Evolutionary conservation across 1,140 invertebrate genomes (phyloP), one percentile per base, ranked within the genome.

Genomic region (Micrasema longulum): DNA sequence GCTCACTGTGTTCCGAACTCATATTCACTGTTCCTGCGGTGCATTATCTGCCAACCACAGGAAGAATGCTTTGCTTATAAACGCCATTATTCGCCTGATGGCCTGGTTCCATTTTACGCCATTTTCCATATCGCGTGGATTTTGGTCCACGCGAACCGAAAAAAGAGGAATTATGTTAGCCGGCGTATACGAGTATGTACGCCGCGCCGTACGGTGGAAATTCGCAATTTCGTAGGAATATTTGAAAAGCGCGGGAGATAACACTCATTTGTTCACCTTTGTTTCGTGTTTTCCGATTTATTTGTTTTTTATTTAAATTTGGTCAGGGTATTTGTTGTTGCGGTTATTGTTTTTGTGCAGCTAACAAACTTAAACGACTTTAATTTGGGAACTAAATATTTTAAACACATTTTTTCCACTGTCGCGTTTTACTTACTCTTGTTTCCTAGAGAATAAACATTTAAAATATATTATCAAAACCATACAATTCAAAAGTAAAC

Each of bases 51-150:
- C 6, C 55, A 18, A 60, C 55, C 55, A 22, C 55, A 60, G 55
- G 55, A 60, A 60, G 55, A 60, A 41, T 60, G 55, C 55, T 60
- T 10, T 35, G 55, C 55, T 60, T 20, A 60, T 22, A 20, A 60
- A 60, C 55, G n/a, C 55, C 55, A 60, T 60, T 60, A 60, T 41
- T 60, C 18, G 53, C 10, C 55, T 60, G 55, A 60, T 60, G 55
- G 55, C 2, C 55, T 9, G 12, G 35, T 35, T 60, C 20, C 36
- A 60, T 60, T 38, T 60, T 60, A 60, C 55, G 23, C 52, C 22
- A 16, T 23, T 14, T 23, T 60, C 55, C 12, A 31, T 60, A 60
- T 60, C 55, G 55, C 22, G 35, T 18, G 55, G 36, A 18, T 12
- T 60, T 60, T 60, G 35, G 11, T n/a, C 1, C 18, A 22, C 55